These are phyloP conservation scores for Aphelenchoides besseyi DNA, from an alignment of 1,140 invertebrate genomes.

Conservation along the genomic window DNA sequence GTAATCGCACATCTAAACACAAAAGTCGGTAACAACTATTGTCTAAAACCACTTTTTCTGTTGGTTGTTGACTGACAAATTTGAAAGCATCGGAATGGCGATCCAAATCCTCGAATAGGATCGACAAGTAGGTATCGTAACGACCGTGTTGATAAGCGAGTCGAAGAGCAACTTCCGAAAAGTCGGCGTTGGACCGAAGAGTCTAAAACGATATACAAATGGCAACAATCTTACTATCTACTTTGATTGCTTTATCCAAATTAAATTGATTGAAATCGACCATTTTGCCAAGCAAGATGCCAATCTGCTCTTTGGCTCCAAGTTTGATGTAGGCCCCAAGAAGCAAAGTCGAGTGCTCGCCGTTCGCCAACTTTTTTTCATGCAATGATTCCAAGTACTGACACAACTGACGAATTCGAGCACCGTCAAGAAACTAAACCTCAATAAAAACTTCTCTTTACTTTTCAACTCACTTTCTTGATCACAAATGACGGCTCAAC, in stretches of 20 bases:
- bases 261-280: slow-evolving; percentile 33
- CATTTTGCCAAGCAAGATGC: slow-evolving; percentile 46
- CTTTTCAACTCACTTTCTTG: slow-evolving; percentile 44
- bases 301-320: slow-evolving; percentile 43
- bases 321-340: slow-evolving; percentile 54
- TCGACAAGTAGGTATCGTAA: slow-evolving; percentile 38
- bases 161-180: slow-evolving; percentile 38
- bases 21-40: slow-evolving; percentile 5
- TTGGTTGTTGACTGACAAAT: slow-evolving; percentile 34
- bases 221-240: slow-evolving; percentile 12
- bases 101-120: slow-evolving; percentile 48
- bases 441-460: slow-evolving; percentile 6
- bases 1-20: slow-evolving; percentile 27
- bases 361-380: slow-evolving; percentile 40
- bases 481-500: slow-evolving; percentile 61
- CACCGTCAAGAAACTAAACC: slow-evolving; percentile 53
- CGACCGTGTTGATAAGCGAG: slow-evolving; percentile 34
- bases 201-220: slow-evolving; percentile 35
- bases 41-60: slow-evolving; percentile 20
- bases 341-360: slow-evolving; percentile 52
- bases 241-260: slow-evolving; percentile 48
- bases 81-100: slow-evolving; percentile 45
- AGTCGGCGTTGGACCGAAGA: slow-evolving; percentile 41
- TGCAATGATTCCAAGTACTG: slow-evolving; percentile 55
- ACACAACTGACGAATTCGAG: slow-evolving; percentile 49